Percentiles rank a stretch among this genome's conserved stretches.
phyloP scores from a whole-genome alignment of 2,888 invertebrate species.

The Cepaea hortensis region DNA sequence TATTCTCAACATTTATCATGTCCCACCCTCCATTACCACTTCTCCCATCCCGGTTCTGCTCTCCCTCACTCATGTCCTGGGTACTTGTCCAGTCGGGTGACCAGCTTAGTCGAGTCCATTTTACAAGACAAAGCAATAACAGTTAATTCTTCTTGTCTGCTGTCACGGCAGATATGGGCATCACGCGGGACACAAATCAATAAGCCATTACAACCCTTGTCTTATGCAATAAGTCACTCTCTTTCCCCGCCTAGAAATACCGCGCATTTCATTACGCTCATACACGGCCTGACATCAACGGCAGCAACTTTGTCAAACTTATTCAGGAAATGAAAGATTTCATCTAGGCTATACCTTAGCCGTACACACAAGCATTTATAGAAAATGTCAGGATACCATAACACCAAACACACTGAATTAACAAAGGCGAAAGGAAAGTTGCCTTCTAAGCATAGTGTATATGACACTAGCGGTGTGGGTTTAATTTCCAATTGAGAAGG shows the following conservation, averaged over 20 bases:
- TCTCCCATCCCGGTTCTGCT: not conserved
- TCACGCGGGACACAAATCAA: conserved; percentile 36
- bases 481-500: too few species aligned
- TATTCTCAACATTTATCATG: not conserved
- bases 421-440: too few species aligned
- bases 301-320: not conserved
- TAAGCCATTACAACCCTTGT: conserved; percentile 47
- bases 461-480: too few species aligned
- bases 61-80: not conserved
- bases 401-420: too few species aligned
- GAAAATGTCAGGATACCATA: too few species aligned
- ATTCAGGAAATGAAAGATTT: too few species aligned
- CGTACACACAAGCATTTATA: too few species aligned
- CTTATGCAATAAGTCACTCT: conserved; percentile 47
- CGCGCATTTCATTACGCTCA: conserved; percentile 33
- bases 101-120: conserved; percentile 25
- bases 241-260: conserved; percentile 12
- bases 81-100: conserved; percentile 3
- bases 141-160: conserved; percentile 45
- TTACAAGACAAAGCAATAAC: conserved; percentile 47
- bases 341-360: too few species aligned
- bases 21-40: not conserved
- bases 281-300: not conserved
- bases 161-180: conserved; percentile 38
- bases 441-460: too few species aligned